These are phyloP conservation scores for Mechanitis messenoides DNA, from an alignment of 2,888 invertebrate species.

Conservation along the genomic window DNA sequence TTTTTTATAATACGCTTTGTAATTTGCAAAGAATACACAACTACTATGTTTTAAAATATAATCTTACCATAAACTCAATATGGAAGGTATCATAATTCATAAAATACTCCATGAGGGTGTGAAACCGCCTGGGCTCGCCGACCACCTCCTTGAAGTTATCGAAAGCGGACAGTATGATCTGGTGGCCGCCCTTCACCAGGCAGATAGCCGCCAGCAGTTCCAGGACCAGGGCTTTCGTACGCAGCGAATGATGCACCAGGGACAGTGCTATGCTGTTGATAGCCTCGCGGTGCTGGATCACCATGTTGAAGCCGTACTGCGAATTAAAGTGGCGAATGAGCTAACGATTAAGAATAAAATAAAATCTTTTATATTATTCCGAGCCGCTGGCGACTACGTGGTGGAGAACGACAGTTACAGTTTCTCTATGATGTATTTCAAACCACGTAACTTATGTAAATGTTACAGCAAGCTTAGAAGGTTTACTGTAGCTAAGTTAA, in stretches of 20 bases:
- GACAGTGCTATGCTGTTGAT: constrained; percentile 99
- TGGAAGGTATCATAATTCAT: constrained; percentile 97
- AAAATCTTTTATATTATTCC: no score
- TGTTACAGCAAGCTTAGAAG: no score
- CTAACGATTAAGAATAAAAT: no score
- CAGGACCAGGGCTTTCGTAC: constrained; percentile 97
- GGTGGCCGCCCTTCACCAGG: constrained; percentile 99
- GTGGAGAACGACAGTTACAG: no score
- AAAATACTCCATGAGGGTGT: constrained; percentile 98
- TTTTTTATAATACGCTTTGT: no score
- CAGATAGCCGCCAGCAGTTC: constrained; percentile 99
- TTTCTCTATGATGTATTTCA: no score
- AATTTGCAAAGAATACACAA: no score
- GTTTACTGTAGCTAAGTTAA: no score
- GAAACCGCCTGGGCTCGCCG: constrained; percentile 92
- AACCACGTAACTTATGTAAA: no score
- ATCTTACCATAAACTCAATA: constrained; percentile 96
- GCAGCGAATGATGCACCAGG: constrained; percentile 95
- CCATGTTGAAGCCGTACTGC: constrained; percentile 98
- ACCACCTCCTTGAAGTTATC: constrained; percentile 96
- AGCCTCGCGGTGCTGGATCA: constrained; percentile 97
- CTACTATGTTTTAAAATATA: neutral
- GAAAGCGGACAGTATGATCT: constrained; percentile 97
- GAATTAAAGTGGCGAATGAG: no score
- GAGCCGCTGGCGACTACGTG: no score